Percentiles rank a stretch among this genome's conserved stretches.
These are phyloP conservation scores for Anableps anableps DNA, from an alignment of 2,797 vertebrate species.

Conservation along the genomic window DNA sequence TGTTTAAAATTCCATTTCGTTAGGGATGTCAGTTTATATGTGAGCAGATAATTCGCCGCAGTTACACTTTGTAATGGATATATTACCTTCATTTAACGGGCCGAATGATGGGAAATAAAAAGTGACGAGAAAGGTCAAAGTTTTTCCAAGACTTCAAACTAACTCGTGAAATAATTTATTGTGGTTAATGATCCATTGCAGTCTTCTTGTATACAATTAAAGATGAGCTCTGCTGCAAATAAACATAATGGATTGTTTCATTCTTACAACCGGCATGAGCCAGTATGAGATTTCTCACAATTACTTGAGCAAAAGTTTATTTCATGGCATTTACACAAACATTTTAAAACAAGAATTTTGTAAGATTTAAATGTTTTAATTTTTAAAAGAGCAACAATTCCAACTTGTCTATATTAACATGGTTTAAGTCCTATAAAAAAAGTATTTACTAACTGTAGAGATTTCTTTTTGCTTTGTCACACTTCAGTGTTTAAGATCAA, in stretches of 20 bases:
- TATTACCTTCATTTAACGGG: constrained; percentile 59
- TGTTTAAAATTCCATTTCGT: constrained; percentile 77
- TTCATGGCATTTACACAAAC: background rate
- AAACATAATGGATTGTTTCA: constrained; percentile 63
- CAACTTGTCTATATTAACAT: background rate
- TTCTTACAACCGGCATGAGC: background rate
- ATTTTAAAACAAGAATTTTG: background rate
- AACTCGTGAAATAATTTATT: constrained; percentile 66
- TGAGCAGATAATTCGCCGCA: constrained; percentile 29
- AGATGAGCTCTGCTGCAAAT: constrained; percentile 65
- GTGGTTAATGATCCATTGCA: constrained; percentile 70
- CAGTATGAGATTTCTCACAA: background rate
- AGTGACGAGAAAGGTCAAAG: constrained; percentile 52
- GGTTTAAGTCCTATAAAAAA: background rate
- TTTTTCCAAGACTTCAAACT: constrained; percentile 62
- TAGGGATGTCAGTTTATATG: constrained; percentile 52
- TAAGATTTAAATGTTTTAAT: background rate
- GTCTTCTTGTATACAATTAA: constrained; percentile 73
- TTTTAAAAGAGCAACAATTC: background rate
- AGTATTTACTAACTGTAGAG: background rate
- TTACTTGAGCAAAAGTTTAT: background rate
- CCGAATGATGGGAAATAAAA: constrained; percentile 49
- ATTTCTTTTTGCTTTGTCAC: background rate
- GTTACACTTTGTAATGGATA: constrained; percentile 56
- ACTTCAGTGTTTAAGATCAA: background rate